Conservation (phyloP, 2,113 vertebrate species). For the Sinosuthora webbiana region DNA sequence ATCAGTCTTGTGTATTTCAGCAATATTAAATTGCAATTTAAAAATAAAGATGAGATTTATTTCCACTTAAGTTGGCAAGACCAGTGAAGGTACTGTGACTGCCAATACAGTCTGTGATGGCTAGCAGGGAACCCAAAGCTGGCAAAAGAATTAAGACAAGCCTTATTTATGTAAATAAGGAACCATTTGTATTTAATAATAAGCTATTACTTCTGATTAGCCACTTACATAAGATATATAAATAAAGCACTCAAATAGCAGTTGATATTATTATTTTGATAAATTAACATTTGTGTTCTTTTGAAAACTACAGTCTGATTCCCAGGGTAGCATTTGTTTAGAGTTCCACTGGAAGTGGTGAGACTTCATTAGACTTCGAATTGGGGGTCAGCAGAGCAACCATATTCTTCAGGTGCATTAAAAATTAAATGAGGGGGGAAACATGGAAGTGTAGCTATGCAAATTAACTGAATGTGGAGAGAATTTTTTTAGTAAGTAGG, state of each 20-base stretch:
- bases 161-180: conserved; percentile 53
- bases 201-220: conserved; percentile 51
- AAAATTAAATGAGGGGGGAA: neutral
- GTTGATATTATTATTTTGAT: conserved; percentile 36
- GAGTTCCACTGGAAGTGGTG: neutral
- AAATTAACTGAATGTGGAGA: neutral
- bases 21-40: conserved; percentile 44
- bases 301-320: conserved; percentile 3
- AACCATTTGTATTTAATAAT: conserved; percentile 56
- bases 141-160: conserved; percentile 29
- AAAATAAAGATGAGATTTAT: conserved; percentile 51
- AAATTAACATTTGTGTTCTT: conserved; percentile 43
- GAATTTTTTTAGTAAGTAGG: neutral
- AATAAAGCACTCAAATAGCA: conserved; percentile 26
- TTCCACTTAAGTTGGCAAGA: conserved; percentile 40
- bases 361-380: neutral
- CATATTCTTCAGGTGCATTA: neutral
- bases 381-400: neutral
- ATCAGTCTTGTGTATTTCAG: neutral
- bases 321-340: neutral
- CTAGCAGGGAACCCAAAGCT: conserved; percentile 48
- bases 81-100: neutral
- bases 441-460: neutral
- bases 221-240: conserved; percentile 17
- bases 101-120: conserved; percentile 41